Base-by-base conservation (phyloP, 2,888 invertebrate genomes). In the Galerucella pusilla region DNA sequence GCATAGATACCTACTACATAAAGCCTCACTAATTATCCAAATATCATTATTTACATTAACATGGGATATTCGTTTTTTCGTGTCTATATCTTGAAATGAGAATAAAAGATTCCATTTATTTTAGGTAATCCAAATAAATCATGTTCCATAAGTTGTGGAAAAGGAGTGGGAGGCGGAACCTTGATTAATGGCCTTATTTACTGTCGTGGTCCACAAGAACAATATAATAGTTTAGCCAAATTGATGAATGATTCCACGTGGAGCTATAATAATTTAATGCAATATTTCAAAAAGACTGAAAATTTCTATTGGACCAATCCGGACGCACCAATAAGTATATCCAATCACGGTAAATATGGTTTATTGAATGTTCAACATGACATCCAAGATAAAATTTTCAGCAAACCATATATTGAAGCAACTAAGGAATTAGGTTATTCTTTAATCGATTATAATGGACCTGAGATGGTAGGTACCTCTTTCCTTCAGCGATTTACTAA, bases 401-500 rank as follows among this genome's bases (percentile, higher is more conserved):
- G 71, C 68, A 11, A 75, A 2, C 25, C 66, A 2, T 76, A 76
- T 54, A 28, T 78, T 90, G 79, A 92, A 92, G 1, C 92, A 81
- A 86, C 92, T 3, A 84, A 89, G 67, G 92, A 94, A 82, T 84
- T 94, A 28, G 94, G 94, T 1, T 93, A 92, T 81, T 86, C 90
- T 73, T 89, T 92, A 83, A 90, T 90, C 68, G 94, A 95, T 85
- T 92, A 93, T 0, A 95, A 94, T 84, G 85, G 84, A 1, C 91
- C 91, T 2, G 90, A 90, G 80, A 85, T 90, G 4, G 82, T 91
- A 2, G 94, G 94, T 0, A 93, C 93, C 81, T 91, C 92, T 0
- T 89, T 90, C 20, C 90, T 91, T 0, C 94, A 20, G 84, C 75
- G 65, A 45, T 94, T 92, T 65, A 89, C 93, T 80, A 88, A 92